Conservation (phyloP, 2,888 invertebrate species). For the Folsomia candida region DNA sequence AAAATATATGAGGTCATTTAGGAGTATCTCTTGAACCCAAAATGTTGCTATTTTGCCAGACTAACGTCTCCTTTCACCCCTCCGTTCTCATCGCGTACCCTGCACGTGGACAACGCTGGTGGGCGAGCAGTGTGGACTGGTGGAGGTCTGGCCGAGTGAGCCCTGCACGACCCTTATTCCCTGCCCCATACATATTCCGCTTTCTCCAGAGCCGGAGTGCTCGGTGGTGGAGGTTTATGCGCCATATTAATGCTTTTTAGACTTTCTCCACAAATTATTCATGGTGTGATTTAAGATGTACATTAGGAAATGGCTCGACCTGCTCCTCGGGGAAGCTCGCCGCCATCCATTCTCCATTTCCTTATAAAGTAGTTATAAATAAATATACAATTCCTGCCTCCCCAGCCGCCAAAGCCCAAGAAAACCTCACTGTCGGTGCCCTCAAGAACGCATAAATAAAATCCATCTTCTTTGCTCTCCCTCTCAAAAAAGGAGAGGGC, state of each 20-base stretch:
- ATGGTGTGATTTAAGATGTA: conserved; percentile 51
- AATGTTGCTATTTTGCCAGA: too few species aligned
- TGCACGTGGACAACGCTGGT: too few species aligned
- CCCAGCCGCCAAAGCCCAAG: neutral
- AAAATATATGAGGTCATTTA: conserved; percentile 51
- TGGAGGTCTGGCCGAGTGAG: too few species aligned
- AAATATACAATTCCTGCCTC: neutral
- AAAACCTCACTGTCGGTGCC: neutral
- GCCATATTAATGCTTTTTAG: conserved; percentile 51
- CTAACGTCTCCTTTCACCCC: too few species aligned
- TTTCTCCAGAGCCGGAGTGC: too few species aligned
- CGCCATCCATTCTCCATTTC: neutral
- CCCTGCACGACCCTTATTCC: too few species aligned
- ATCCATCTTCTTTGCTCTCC: neutral
- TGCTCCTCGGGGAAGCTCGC: conserved; percentile 11
- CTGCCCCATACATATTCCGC: too few species aligned
- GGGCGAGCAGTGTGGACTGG: too few species aligned
- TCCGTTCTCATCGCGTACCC: too few species aligned
- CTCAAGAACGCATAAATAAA: neutral
- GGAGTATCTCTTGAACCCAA: conserved; percentile 49
- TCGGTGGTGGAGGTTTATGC: conserved; percentile 38
- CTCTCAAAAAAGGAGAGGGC: neutral
- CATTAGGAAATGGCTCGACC: conserved; percentile 49
- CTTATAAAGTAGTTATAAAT: neutral
- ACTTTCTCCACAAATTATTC: conserved; percentile 51